phyloP scores from a whole-genome alignment of 2,113 vertebrate genomes.

The Cochlearius cochlearius region DNA sequence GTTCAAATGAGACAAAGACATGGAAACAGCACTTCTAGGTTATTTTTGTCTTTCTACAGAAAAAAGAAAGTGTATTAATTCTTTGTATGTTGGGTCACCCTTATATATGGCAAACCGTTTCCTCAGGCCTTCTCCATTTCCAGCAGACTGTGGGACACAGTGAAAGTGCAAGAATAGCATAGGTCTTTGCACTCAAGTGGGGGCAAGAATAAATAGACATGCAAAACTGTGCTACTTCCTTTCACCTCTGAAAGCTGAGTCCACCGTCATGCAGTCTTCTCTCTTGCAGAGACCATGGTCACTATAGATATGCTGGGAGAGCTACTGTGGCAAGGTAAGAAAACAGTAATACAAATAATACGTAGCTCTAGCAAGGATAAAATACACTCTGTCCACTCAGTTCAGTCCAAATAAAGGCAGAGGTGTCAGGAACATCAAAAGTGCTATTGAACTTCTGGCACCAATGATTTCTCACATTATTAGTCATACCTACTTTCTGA shows the following conservation, averaged over 20 bases:
- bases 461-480: neutral
- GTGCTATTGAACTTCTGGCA: neutral
- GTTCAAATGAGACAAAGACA: neutral
- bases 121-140: neutral
- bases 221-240: neutral
- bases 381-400: neutral
- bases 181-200: neutral
- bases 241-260: neutral
- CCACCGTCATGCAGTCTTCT: neutral
- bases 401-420: neutral
- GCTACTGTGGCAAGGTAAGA: neutral
- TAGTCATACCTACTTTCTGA: neutral
- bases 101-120: neutral
- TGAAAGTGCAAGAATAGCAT: neutral
- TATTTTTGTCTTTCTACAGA: neutral
- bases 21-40: neutral
- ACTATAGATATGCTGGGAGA: neutral
- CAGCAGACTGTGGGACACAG: neutral
- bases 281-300: accelerated
- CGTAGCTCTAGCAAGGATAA: neutral
- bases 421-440: neutral
- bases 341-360: neutral
- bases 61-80: neutral
- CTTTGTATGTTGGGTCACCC: neutral
- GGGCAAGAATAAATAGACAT: neutral